Conservation (phyloP, 2,113 vertebrate genomes). For the Gavialis gangeticus region DNA sequence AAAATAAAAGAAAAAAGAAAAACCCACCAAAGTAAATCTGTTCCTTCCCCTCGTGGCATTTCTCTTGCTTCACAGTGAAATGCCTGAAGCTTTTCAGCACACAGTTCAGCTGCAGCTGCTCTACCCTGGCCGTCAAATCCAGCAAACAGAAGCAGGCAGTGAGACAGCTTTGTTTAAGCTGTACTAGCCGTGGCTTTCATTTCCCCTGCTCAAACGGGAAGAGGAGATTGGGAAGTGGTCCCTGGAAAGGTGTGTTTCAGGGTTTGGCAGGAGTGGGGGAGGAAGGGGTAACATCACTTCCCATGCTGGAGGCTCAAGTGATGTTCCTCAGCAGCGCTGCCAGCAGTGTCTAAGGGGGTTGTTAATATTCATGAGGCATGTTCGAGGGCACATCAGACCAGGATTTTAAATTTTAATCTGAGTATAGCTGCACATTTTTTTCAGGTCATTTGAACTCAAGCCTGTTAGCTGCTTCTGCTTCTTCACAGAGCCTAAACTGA, state of each 20-base stretch:
- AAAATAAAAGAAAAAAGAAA: not conserved
- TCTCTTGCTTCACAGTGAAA: not conserved
- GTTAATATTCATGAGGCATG: not conserved
- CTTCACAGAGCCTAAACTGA: no score
- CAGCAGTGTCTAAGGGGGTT: not conserved
- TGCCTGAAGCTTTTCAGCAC: not conserved
- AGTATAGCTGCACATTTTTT: not conserved
- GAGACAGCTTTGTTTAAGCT: not conserved
- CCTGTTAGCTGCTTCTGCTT: not conserved
- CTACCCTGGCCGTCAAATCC: fast-evolving
- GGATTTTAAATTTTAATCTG: not conserved
- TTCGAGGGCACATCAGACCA: not conserved
- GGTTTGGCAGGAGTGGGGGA: no score
- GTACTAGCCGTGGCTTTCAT: not conserved
- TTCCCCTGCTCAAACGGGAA: not conserved
- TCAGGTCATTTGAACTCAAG: not conserved
- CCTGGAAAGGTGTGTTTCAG: not conserved
- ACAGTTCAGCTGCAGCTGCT: not conserved
- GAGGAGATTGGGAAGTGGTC: not conserved
- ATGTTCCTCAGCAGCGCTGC: not conserved
- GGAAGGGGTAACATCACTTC: no score
- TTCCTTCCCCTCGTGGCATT: not conserved
- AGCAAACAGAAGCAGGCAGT: not conserved
- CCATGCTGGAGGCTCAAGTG: fast-evolving
- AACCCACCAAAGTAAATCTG: not conserved